Evolutionary conservation across 1,140 invertebrate species (phyloP).

Genomic region (Octopus bimaculoides): DNA sequence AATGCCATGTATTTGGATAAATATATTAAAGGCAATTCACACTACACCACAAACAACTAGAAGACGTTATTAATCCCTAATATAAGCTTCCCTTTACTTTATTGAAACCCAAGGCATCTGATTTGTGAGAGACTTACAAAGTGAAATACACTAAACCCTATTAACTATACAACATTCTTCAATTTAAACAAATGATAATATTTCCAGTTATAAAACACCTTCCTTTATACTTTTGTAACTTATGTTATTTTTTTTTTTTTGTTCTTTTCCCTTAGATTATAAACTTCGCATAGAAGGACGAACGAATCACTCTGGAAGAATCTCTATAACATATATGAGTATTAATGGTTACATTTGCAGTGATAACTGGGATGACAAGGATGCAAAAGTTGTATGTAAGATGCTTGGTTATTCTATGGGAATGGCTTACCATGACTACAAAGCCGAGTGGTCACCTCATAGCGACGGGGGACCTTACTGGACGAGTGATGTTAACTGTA

Average conservation of each 20-base stretch:
- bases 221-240: neutral
- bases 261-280: slow-evolving; percentile 30
- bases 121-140: no score
- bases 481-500: slow-evolving; percentile 36
- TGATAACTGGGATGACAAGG: slow-evolving; percentile 38
- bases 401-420: slow-evolving; percentile 39
- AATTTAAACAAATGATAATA: no score
- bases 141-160: no score
- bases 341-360: slow-evolving; percentile 42
- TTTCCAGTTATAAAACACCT: no score
- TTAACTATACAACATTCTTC: no score
- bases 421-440: slow-evolving; percentile 39
- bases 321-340: slow-evolving; percentile 31
- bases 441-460: slow-evolving; percentile 21
- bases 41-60: no score
- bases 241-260: neutral
- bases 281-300: slow-evolving; percentile 20
- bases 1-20: no score
- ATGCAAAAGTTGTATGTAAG: slow-evolving; percentile 40
- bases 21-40: no score
- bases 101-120: no score
- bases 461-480: slow-evolving; percentile 37
- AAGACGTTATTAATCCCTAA: no score
- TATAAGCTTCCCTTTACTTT: no score
- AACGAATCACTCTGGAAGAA: slow-evolving; percentile 27